Conservation (phyloP, 2,888 invertebrate species). For the Polia nebulosa region DNA sequence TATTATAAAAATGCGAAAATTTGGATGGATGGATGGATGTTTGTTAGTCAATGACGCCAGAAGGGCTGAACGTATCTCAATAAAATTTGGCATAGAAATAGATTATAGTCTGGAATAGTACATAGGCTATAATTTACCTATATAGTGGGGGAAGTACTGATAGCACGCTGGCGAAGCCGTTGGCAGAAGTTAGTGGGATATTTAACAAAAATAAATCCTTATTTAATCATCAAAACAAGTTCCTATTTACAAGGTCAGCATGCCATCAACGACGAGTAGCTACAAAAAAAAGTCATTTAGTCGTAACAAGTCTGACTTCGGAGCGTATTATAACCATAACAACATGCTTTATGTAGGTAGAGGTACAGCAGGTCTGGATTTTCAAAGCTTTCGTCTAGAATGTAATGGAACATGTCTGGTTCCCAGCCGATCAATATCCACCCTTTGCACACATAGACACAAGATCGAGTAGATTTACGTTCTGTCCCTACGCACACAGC, state of each 20-base stretch:
- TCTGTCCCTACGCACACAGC: slow-evolving; percentile 31
- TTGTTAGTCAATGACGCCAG: no score
- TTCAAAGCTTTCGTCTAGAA: slow-evolving; percentile 53
- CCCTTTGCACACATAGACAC: slow-evolving; percentile 26
- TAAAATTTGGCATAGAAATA: no score
- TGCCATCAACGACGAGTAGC: neutral
- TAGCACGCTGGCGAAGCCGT: no score
- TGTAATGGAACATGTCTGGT: slow-evolving; percentile 48
- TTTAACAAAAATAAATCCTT: no score
- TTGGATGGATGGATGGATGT: no score
- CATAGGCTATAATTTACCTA: no score
- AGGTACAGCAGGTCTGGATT: slow-evolving; percentile 13
- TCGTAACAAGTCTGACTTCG: neutral
- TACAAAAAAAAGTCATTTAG: slow-evolving; percentile 7
- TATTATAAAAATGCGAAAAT: no score
- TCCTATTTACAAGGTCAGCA: neutral
- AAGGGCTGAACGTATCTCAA: no score
- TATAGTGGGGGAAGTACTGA: no score
- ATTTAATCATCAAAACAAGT: no score
- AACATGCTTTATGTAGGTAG: neutral
- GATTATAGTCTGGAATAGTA: no score
- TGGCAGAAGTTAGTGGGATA: no score
- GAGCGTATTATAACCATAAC: slow-evolving; percentile 17
- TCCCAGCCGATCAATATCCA: slow-evolving; percentile 57
- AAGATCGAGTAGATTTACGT: neutral